Conservation (phyloP, 2,113 vertebrate species). For the Semnornis frantzii region DNA sequence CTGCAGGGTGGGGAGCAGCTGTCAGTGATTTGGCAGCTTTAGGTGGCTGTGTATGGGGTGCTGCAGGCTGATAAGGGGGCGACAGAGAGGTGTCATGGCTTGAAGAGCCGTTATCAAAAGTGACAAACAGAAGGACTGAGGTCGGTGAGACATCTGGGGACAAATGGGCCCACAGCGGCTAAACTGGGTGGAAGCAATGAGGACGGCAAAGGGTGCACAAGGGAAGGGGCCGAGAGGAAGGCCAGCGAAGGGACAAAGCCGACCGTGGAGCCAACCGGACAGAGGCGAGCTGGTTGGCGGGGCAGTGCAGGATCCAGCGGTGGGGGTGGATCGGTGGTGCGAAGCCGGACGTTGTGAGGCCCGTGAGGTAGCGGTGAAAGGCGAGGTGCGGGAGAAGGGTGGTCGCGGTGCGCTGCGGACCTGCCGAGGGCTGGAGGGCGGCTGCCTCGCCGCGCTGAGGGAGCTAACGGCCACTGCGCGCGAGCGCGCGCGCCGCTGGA, state of each 20-base stretch:
- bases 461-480: background rate
- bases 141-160: background rate
- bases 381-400: fast-evolving
- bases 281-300: fast-evolving
- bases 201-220: fast-evolving
- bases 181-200: fast-evolving
- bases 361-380: too few species aligned
- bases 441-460: fast-evolving
- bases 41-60: fast-evolving
- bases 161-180: too few species aligned
- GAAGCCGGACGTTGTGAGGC: background rate
- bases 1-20: too few species aligned
- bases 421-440: fast-evolving
- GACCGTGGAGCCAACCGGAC: fast-evolving
- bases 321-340: background rate
- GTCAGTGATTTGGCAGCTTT: fast-evolving
- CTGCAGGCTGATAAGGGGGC: background rate
- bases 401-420: fast-evolving
- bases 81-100: too few species aligned
- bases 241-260: too few species aligned
- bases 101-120: too few species aligned
- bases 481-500: too few species aligned
- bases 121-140: too few species aligned
- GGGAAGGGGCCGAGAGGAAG: too few species aligned
- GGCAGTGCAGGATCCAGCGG: background rate